A percentile compares a stretch with the other conserved stretches of the same genome.
These are phyloP conservation scores for Acanthurus leucopareius DNA, from an alignment of 2,797 vertebrate genomes.

Conservation along the genomic window DNA sequence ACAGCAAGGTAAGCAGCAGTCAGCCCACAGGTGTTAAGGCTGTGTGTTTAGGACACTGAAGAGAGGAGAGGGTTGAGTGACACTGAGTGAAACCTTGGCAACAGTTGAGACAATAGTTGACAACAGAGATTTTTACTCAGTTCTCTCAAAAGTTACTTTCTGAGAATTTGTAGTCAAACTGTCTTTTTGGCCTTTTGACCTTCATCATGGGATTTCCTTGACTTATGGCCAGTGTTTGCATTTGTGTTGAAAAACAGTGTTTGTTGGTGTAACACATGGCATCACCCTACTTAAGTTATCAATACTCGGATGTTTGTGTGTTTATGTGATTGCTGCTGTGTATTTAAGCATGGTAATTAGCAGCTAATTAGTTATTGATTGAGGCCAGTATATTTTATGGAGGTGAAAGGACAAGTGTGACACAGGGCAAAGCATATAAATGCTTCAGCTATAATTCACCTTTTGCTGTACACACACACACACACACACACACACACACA, in stretches of 20 bases:
- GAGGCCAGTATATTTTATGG: constrained; percentile 69
- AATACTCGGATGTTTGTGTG: constrained; percentile 56
- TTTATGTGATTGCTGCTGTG: constrained; percentile 46
- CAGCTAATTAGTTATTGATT: constrained; percentile 80
- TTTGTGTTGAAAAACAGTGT: constrained; percentile 1
- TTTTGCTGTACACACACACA: constrained; percentile 2
- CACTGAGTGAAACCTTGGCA: no score
- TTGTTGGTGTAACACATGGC: constrained; percentile 16
- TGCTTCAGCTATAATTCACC: constrained; percentile 53
- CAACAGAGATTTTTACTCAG: no score
- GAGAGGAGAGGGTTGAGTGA: neutral
- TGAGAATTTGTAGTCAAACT: neutral
- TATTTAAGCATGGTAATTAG: constrained; percentile 74
- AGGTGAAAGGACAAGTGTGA: constrained; percentile 67
- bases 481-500: neutral
- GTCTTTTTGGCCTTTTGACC: constrained; percentile 17
- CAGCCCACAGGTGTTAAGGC: neutral
- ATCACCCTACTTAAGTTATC: constrained; percentile 53
- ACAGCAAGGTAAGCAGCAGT: no score
- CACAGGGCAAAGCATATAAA: constrained; percentile 26
- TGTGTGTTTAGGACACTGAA: neutral
- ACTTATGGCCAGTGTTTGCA: neutral
- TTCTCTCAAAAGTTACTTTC: neutral
- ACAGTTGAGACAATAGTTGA: no score
- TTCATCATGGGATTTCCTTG: neutral